A percentile compares a stretch with the other conserved stretches of the same genome.
Conservation (phyloP, 2,113 vertebrate genomes). For the Casuarius casuarius region DNA sequence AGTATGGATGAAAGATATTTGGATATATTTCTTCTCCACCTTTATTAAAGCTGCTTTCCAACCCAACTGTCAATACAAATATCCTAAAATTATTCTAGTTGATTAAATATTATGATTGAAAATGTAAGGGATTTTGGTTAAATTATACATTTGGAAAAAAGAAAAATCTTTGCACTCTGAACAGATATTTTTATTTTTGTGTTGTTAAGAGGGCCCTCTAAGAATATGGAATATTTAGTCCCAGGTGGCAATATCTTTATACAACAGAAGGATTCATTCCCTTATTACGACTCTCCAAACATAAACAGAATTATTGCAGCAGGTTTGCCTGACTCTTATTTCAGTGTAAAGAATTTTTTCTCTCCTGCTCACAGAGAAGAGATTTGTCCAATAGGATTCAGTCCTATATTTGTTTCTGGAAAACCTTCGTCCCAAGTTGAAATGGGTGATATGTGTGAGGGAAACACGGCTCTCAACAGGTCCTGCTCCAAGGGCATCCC, state of each 20-base stretch:
- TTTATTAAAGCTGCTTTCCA: conserved; percentile 19
- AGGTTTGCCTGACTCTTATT: neutral
- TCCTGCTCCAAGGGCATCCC: neutral
- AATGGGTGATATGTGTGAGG: neutral
- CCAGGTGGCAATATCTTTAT: neutral
- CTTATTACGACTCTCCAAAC: no score
- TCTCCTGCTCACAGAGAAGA: neutral
- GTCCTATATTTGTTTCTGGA: neutral
- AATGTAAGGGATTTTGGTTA: neutral
- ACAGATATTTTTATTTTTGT: neutral
- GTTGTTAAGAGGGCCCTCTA: neutral
- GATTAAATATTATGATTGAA: neutral
- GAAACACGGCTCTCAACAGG: neutral
- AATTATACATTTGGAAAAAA: neutral
- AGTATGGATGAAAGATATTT: neutral
- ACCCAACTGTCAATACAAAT: neutral
- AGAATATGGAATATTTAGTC: neutral
- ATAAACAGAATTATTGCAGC: neutral
- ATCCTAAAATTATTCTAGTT: neutral
- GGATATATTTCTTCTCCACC: neutral
- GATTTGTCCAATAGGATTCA: neutral
- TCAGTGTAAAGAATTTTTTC: neutral
- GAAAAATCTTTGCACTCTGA: neutral
- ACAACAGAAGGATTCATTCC: neutral
- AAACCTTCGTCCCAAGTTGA: neutral